Evolutionary conservation across 1,140 invertebrate species (phyloP).

Genomic region (Calephelis virginiensis): DNA sequence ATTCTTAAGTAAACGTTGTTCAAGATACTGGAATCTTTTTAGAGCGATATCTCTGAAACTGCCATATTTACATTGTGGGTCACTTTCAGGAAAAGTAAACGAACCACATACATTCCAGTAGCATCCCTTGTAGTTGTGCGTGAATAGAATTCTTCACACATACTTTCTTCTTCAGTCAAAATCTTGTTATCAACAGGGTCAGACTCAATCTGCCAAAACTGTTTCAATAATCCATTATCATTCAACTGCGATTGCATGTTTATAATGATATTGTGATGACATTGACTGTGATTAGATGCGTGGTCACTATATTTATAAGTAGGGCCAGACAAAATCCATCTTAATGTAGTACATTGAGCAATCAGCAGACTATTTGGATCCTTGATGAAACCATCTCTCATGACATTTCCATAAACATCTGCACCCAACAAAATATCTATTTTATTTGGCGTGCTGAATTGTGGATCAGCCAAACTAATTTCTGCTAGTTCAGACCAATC

Average conservation of each 20-base stretch:
- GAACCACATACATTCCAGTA: constrained; percentile 25
- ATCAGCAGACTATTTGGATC: constrained; percentile 17
- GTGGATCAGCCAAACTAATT: constrained; percentile 35
- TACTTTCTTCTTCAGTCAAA: constrained; percentile 24
- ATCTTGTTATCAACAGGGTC: constrained; percentile 12
- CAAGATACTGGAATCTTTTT: constrained; percentile 23
- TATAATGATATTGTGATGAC: not conserved
- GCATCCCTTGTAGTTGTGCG: constrained; percentile 21
- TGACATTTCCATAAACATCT: constrained; percentile 30
- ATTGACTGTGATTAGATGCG: not conserved
- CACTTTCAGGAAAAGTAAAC: constrained; percentile 23
- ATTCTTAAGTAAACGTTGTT: constrained; percentile 20
- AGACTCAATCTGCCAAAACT: constrained; percentile 30
- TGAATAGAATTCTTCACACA: constrained; percentile 27
- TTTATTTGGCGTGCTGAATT: constrained; percentile 32
- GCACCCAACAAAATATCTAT: constrained; percentile 37
- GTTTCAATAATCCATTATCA: constrained; percentile 16
- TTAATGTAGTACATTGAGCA: constrained; percentile 30
- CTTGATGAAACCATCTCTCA: constrained; percentile 26
- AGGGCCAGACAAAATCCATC: constrained; percentile 38
- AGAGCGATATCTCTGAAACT: constrained; percentile 17
- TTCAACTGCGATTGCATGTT: not conserved
- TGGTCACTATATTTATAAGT: not conserved
- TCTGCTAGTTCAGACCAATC: constrained; percentile 23
- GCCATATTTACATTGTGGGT: constrained; percentile 21